phyloP scores from a whole-genome alignment of 1,140 invertebrate species.

The Drosophila quadrilineata region DNA sequence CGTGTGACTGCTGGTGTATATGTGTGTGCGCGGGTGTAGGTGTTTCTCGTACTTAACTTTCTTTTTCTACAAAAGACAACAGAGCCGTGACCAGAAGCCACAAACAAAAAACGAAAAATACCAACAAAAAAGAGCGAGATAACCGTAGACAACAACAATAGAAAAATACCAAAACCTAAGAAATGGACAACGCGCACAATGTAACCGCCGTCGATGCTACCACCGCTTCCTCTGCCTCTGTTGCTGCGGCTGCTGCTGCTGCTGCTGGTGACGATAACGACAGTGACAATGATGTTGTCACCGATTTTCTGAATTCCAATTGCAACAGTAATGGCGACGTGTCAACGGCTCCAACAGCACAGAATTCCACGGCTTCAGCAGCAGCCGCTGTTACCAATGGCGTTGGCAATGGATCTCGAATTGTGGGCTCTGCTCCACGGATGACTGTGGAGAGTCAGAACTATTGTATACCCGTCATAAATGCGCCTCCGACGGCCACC shows the following conservation, averaged over 20 bases:
- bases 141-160: constrained; percentile 4
- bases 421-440: constrained; percentile 11
- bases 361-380: neutral
- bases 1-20: constrained; percentile 11
- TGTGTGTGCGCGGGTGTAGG: constrained; percentile 28
- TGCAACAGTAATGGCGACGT: constrained; percentile 31
- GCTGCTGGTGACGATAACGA: constrained; percentile 53
- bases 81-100: neutral
- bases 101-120: constrained; percentile 28
- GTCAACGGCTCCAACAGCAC: no score
- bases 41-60: constrained; percentile 72
- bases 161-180: constrained; percentile 31
- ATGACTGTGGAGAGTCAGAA: constrained; percentile 67
- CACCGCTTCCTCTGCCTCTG: constrained; percentile 15
- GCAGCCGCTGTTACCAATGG: constrained; percentile 26
- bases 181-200: constrained; percentile 56
- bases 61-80: constrained; percentile 63
- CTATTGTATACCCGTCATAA: constrained; percentile 75
- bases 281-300: constrained; percentile 80
- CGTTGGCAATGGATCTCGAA: constrained; percentile 31
- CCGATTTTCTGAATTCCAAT: constrained; percentile 79
- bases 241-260: constrained; percentile 11
- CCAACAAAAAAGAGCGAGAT: constrained; percentile 14
- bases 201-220: constrained; percentile 9
- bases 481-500: constrained; percentile 40